These are phyloP conservation scores for Pristionchus arcanus DNA, from an alignment of 2,888 invertebrate species.

Conservation along the genomic window DNA sequence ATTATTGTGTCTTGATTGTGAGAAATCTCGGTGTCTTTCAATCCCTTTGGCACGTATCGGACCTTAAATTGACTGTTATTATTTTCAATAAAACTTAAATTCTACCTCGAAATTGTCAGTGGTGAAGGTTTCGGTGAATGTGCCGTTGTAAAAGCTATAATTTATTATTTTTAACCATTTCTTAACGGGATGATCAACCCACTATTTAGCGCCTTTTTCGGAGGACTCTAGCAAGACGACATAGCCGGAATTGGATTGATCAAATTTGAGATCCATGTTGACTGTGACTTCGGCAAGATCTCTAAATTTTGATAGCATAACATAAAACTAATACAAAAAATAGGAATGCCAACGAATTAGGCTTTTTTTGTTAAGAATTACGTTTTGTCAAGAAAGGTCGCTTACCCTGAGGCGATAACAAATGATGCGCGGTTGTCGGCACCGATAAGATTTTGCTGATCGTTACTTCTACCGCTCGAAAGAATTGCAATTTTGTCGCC, in stretches of 20 bases:
- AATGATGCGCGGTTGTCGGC: background rate
- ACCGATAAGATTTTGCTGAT: background rate
- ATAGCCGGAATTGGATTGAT: background rate
- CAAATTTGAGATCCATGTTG: background rate
- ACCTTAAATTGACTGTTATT: background rate
- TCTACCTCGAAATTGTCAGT: background rate
- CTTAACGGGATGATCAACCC: too few relatives aligned
- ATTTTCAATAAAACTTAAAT: too few relatives aligned
- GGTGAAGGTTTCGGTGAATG: background rate
- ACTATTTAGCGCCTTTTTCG: background rate
- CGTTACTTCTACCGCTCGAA: background rate
- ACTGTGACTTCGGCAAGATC: background rate
- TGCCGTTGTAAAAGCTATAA: background rate
- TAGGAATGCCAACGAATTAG: too few relatives aligned
- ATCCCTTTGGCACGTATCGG: background rate
- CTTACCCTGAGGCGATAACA: background rate
- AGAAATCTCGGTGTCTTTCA: background rate
- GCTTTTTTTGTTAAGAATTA: too few relatives aligned
- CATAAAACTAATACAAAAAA: too few relatives aligned
- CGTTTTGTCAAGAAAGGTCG: background rate
- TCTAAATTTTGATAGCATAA: too few relatives aligned
- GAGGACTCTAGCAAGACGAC: background rate
- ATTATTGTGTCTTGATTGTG: background rate
- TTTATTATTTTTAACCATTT: too few relatives aligned
- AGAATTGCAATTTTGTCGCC: background rate